These are phyloP conservation scores for Halcyon malimbica DNA, from an alignment of 2,113 vertebrate genomes.

Conservation along the genomic window DNA sequence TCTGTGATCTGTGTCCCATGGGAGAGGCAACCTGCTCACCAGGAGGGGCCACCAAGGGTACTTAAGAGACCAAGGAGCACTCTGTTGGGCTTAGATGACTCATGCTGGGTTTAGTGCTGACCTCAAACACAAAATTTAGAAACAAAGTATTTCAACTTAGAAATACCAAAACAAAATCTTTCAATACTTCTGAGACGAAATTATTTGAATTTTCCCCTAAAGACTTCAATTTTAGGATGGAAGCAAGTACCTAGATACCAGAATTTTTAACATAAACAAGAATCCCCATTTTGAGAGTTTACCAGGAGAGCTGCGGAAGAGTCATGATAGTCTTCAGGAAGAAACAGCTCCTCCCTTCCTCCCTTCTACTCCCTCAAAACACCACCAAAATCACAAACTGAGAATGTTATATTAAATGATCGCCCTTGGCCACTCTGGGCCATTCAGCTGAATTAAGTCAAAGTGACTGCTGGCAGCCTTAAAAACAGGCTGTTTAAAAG, in stretches of 20 bases:
- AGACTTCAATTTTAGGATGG: neutral
- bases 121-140: neutral
- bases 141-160: neutral
- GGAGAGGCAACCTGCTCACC: neutral
- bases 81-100: neutral
- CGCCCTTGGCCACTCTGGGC: neutral
- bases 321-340: neutral
- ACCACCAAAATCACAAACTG: neutral
- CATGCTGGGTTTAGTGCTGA: neutral
- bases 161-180: neutral
- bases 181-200: neutral
- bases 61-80: neutral
- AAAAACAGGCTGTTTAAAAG: neutral
- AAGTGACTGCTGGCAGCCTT: neutral
- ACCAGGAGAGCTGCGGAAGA: neutral
- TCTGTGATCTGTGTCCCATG: neutral
- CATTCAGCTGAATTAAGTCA: conserved; percentile 13
- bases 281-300: neutral
- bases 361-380: neutral
- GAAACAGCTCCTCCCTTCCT: neutral
- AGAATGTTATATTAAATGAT: neutral
- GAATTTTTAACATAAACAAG: neutral
- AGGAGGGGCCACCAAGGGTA: neutral
- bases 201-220: neutral
- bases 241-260: neutral